Evolutionary conservation across 2,888 invertebrate genomes (phyloP), one percentile per base, ranked within the genome.

Genomic region (Tetragnatha montana): DNA sequence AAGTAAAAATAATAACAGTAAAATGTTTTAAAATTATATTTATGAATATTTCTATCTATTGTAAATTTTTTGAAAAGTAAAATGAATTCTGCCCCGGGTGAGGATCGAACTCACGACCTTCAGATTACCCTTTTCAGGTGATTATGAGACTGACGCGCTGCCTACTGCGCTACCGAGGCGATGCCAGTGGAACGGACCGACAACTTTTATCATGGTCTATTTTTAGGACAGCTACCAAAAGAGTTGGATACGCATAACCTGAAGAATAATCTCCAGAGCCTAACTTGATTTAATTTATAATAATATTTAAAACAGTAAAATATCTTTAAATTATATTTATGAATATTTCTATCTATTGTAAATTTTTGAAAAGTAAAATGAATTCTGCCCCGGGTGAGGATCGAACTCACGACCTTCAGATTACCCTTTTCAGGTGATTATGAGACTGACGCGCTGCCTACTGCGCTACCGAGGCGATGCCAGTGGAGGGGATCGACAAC

Each of bases 371-470:
- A n/a, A 19, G 8, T 4, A 6, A 81, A 82, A 82, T 50, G 21
- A 6, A 22, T 8, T 1, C 83, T 83, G 83, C 83, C 83, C 83
- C 83, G 68, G 68, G 83, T 83, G 83, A 83, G 83, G 75, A 83
- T 83, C 83, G 75, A 83, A 83, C 83, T 83, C 83, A 83, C 83
- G 75, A 83, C 83, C 83, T 83, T 83, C 83, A 83, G 83, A 83
- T 83, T 21, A 83, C 83, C 75, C 83, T 10, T n/a, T 17, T 2
- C 1, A 69, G 69, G 68, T 75, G 83, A 83, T 83, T 83, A 83
- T 83, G 81, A 81, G 81, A 81, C 81, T 71, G 81, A 81, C 74
- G 83, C 83, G 74, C 83, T 83, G 68, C 74, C 83, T 75, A 83
- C 83, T 83, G 83, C 83, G 74, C 74, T 83, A 83, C 74, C 75